Evolutionary conservation across 2,888 invertebrate genomes (phyloP).

Genomic region (Entomobrya multifasciata): DNA sequence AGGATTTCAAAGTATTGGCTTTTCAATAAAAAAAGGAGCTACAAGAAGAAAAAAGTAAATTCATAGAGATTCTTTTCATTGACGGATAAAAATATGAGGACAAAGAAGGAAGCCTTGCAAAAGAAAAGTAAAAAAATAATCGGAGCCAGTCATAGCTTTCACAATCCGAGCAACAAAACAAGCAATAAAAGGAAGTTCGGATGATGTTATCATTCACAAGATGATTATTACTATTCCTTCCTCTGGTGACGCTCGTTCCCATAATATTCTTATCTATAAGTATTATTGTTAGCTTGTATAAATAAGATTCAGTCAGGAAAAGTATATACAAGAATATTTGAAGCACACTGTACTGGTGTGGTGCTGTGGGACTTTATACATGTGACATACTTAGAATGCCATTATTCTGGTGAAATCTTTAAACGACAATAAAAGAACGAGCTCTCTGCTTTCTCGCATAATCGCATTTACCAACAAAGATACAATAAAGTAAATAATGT

Average conservation of each 20-base stretch:
- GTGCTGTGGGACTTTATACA: constrained; percentile 7
- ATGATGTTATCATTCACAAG: constrained; percentile 62
- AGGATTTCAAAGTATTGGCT: not conserved
- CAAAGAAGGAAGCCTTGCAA: not conserved
- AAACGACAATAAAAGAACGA: constrained; percentile 40
- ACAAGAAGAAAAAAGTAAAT: not conserved
- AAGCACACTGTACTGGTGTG: not conserved
- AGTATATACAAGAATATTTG: too few relatives aligned
- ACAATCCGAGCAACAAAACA: constrained; percentile 37
- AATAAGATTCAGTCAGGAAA: not conserved
- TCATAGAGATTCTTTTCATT: not conserved
- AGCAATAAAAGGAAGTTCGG: constrained; percentile 66
- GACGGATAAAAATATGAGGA: constrained; percentile 10
- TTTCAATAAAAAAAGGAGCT: not conserved
- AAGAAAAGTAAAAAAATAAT: constrained; percentile 7
- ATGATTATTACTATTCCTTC: constrained; percentile 62
- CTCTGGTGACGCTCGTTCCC: constrained; percentile 47
- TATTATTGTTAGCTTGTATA: not conserved
- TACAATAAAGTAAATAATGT: constrained; percentile 13
- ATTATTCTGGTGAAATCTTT: constrained; percentile 17
- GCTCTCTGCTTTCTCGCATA: constrained; percentile 36
- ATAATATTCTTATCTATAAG: constrained; percentile 34
- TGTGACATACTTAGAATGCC: constrained; percentile 14
- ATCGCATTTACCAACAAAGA: constrained; percentile 29
- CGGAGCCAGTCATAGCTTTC: constrained; percentile 28